Conservation (phyloP, 2,888 invertebrate genomes). For the Bimastos eiseni region DNA sequence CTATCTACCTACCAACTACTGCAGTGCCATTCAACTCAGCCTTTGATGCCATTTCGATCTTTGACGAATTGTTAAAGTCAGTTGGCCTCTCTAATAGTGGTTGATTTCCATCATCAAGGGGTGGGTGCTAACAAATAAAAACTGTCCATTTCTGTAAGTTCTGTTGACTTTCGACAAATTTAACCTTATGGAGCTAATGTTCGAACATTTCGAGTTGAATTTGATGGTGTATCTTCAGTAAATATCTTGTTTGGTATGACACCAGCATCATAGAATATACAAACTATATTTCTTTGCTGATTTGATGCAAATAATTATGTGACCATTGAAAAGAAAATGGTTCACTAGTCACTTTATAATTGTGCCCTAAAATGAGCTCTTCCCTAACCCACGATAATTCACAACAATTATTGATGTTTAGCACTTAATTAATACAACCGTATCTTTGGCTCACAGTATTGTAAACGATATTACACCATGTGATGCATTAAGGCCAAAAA, state of each 20-base stretch:
- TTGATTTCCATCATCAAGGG: too few species aligned
- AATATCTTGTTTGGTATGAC: not conserved
- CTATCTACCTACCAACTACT: not conserved
- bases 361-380: too few species aligned
- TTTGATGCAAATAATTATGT: not conserved
- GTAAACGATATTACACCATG: too few species aligned
- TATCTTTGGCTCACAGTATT: too few species aligned
- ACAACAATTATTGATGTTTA: too few species aligned
- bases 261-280: not conserved
- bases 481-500: too few species aligned
- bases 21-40: not conserved
- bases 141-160: not conserved
- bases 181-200: not conserved
- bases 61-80: not conserved
- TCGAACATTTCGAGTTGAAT: not conserved
- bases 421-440: too few species aligned
- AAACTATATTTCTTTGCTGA: not conserved
- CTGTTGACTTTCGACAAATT: not conserved
- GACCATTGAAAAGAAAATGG: too few species aligned
- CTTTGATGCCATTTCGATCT: not conserved
- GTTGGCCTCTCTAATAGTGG: not conserved
- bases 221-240: not conserved
- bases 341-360: too few species aligned
- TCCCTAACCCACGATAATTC: too few species aligned
- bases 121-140: not conserved